phyloP scores from a whole-genome alignment of 2,113 vertebrate genomes.

The Acrocephalus kingi region DNA sequence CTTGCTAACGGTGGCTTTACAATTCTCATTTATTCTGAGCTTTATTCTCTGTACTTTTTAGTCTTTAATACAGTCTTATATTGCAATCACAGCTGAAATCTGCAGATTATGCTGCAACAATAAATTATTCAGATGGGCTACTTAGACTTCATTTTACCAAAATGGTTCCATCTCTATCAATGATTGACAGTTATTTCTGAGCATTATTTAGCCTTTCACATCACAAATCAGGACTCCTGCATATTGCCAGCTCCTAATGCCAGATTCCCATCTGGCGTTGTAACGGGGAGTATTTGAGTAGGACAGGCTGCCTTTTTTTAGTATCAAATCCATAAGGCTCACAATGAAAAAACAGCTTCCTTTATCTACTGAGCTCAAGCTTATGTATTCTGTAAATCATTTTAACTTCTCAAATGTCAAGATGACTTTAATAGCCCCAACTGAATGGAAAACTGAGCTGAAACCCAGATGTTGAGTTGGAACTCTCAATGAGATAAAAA shows the following conservation, averaged over 20 bases:
- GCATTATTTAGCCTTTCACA: conserved; percentile 54
- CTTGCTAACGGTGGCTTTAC: neutral
- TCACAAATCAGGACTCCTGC: conserved; percentile 16
- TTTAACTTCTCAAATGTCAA: conserved; percentile 29
- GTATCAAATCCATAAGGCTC: conserved; percentile 40
- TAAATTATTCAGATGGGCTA: conserved; percentile 62
- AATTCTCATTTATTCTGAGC: conserved; percentile 37
- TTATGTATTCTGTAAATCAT: conserved; percentile 21
- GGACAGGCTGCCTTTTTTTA: conserved; percentile 41
- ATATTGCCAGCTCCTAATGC: conserved; percentile 15
- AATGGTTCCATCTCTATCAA: conserved; percentile 27
- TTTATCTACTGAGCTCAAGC: conserved; percentile 54
- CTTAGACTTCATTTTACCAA: conserved; percentile 47
- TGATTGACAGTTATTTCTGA: conserved; percentile 33
- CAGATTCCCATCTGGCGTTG: conserved; percentile 36
- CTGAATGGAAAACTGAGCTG: neutral
- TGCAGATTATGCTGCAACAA: conserved; percentile 52
- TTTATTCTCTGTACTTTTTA: conserved; percentile 41
- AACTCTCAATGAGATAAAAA: neutral
- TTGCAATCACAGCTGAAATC: conserved; percentile 65
- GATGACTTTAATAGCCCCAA: conserved; percentile 44
- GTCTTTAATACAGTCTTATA: conserved; percentile 40
- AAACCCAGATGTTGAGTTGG: conserved; percentile 14
- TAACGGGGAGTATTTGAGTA: conserved; percentile 4
- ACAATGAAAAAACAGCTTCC: conserved; percentile 23